Conservation (phyloP, 2,888 invertebrate species). For the Pediacus dermestoides region DNA sequence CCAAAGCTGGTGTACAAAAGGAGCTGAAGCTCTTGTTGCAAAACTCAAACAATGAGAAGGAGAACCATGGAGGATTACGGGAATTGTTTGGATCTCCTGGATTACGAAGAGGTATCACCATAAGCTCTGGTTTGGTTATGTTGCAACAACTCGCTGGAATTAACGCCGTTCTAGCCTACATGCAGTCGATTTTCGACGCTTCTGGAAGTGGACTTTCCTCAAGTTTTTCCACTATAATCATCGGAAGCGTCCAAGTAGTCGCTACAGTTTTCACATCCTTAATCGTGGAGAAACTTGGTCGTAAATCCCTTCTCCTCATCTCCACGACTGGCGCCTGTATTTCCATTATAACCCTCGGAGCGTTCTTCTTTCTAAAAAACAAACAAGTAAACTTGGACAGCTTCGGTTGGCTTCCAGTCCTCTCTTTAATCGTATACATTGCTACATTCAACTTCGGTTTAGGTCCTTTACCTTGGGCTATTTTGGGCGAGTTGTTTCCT, state of each 20-base stretch:
- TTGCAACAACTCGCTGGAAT: slow-evolving; percentile 78
- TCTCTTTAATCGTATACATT: slow-evolving; percentile 67
- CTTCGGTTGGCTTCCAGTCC: slow-evolving; percentile 67
- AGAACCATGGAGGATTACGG: slow-evolving; percentile 13
- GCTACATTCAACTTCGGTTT: slow-evolving; percentile 66
- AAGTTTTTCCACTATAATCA: slow-evolving; percentile 65
- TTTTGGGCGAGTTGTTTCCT: slow-evolving; percentile 78
- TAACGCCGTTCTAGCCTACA: slow-evolving; percentile 75
- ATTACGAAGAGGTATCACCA: slow-evolving; percentile 57
- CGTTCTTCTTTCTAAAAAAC: slow-evolving; percentile 60
- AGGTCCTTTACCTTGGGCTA: slow-evolving; percentile 77
- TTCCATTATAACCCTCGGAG: slow-evolving; percentile 54
- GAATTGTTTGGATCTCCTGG: slow-evolving; percentile 17
- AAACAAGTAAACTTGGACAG: slow-evolving; percentile 34
- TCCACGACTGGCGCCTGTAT: slow-evolving; percentile 64
- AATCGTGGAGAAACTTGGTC: slow-evolving; percentile 71
- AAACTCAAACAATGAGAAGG: slow-evolving; percentile 48
- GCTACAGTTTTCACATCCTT: slow-evolving; percentile 65
- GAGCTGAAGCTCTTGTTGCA: slow-evolving; percentile 45
- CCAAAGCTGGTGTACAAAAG: slow-evolving; percentile 12
- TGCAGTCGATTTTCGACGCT: slow-evolving; percentile 65
- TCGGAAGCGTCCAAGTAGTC: slow-evolving; percentile 72
- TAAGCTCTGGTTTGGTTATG: slow-evolving; percentile 72
- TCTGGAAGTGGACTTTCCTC: slow-evolving; percentile 63
- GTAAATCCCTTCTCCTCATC: slow-evolving; percentile 60